Evolutionary conservation across 2,797 vertebrate species (phyloP), one percentile per base, ranked within the genome.

Genomic region (Falco novaeseelandiae): DNA sequence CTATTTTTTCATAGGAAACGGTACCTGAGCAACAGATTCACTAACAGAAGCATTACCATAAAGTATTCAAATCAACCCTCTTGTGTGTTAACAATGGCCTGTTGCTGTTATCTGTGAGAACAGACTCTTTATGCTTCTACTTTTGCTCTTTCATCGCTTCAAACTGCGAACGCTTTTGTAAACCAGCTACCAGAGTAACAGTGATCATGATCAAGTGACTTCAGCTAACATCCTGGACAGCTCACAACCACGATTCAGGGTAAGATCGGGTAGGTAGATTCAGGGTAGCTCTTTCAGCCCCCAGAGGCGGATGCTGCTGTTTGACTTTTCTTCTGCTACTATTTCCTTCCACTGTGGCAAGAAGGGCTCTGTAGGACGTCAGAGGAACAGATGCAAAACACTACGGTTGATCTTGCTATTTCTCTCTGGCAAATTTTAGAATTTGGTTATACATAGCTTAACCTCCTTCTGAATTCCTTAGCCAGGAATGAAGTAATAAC

Each of bases 301-400:
- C 4, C 4, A 65, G 42, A 67, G 14, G 54, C 2, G 4, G 26
- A 67, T 38, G 14, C 9, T 59, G 36, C 42, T 72, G 38, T 63
- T 62, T 44, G 20, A 62, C 44, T 48, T 55, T 4, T 4, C 52
- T 55, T 73, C 36, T 62, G 22, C 23, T 81, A 36, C 19, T 49
- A 29, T 30, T 72, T 20, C 42, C 29, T 54, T 84, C 11, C 30
- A 51, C 26, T 22, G 25, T 2, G 25, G 23, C 20, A 55, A 54
- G 19, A 9, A 29, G 8, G 9, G 16, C 26, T 54, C 46, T 32
- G 6, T 4, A 58, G 7, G 21, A 17, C 0, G 1, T 14, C 49
- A 62, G 26, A 46, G 46, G 27, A 72, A 62, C 1, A 63, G 21
- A 48, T 9, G 4, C 15, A 34, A 27, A 62, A 25, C 7, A 44